Evolutionary conservation across 2,113 vertebrate species (phyloP).

Genomic region (Ursus arctos): DNA sequence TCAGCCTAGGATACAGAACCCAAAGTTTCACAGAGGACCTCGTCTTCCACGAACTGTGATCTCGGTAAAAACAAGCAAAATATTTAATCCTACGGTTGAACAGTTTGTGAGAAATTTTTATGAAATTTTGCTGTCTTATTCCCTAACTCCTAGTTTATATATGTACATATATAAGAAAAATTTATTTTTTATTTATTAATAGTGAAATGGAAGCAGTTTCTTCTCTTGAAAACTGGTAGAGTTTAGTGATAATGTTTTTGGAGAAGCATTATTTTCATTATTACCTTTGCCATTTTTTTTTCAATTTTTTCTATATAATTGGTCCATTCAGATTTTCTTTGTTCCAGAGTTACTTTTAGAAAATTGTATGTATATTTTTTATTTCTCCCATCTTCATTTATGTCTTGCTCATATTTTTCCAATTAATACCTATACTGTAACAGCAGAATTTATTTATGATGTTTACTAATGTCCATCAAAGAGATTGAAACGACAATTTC

Average conservation of each 20-base stretch:
- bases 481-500: not conserved
- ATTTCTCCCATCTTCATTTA: not conserved
- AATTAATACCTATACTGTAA: not conserved
- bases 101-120: conserved; percentile 1
- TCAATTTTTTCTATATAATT: not conserved
- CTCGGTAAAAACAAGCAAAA: conserved; percentile 85
- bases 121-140: not conserved
- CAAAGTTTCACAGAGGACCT: conserved; percentile 91
- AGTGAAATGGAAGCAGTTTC: not conserved
- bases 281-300: conserved; percentile 15
- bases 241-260: not conserved
- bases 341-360: conserved; percentile 43
- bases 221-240: conserved; percentile 47
- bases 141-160: not conserved
- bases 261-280: conserved; percentile 17
- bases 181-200: conserved; percentile 33
- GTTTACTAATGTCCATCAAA: conserved; percentile 1
- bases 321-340: not conserved
- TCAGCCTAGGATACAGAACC: conserved; percentile 89
- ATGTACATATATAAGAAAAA: not conserved
- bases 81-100: conserved; percentile 2
- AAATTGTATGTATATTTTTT: conserved; percentile 6
- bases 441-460: conserved; percentile 14
- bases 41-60: conserved; percentile 90
- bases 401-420: conserved; percentile 33